Base-by-base conservation (phyloP, 2,888 invertebrate genomes). In the Abrostola triplasia region DNA sequence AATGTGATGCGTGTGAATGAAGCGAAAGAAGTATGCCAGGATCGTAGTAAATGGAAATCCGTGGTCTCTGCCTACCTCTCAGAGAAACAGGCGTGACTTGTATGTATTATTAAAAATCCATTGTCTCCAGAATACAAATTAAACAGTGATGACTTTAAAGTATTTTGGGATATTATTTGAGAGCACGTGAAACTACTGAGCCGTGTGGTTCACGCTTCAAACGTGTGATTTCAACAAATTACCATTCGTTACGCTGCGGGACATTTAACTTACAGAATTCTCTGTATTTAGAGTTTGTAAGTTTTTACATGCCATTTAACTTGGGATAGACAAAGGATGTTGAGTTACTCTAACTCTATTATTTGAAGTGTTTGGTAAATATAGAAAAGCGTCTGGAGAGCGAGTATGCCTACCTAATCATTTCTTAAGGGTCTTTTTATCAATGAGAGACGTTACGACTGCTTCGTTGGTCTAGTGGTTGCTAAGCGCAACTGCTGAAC, bases 171-270 rank as follows among this genome's bases (percentile, higher is more conserved):
- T 40, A 57, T 57, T 8, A 24, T 24, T 63, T 13, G 24, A 74
- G 70, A 73, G 62, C 75, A 74, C 56, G 63, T 77, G 73, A 59
- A 63, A 60, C 64, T 84, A 72, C 81, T 84, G 74, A 76, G 83
- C 87, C 86, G 81, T 80, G 64, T 76, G 73, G 63, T 74, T 68
- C 74, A 73, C 81, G 70, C 66, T 36, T 62, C 47, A 76, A 79
- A 81, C 82, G 82, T 80, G 71, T 78, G 77, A 84, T 88, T 88
- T 86, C 79, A 76, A 85, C 83, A 85, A 86, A 88, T 84, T 81
- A 82, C 80, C 84, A 88, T 90, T 87, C 71, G 85, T 84, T 81
- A 64, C 75, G 88, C 80, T 69, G 85, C 77, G 88, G 81, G 67
- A 83, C 87, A 85, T 91, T 89, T 81, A 10, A 48, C 5, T 48